Base-by-base conservation (phyloP, 1,140 invertebrate species). In the Vollenhovia emeryi region DNA sequence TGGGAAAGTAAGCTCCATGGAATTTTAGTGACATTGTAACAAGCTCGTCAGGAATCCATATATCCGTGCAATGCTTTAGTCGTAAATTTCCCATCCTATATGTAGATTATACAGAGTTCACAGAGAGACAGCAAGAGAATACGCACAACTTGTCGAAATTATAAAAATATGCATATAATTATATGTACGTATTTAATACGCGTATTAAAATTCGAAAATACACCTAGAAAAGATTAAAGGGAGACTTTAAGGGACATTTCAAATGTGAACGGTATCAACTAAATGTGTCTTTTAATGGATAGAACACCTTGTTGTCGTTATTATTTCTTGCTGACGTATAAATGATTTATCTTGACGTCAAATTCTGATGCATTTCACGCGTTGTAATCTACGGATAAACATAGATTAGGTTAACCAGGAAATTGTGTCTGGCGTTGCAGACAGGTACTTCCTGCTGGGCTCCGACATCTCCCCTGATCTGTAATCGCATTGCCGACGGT, bases 371-470 rank as follows among this genome's bases (percentile, higher is more conserved):
- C 64, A 75, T 84, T 86, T 86, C 80, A 75, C 52, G 69, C 48
- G 11, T 68, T 40, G 86, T 87, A 84, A 86, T 87, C 50, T 71
- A 33, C 43, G 24, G 68, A 74, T 87, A 87, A 84, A 86, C 78
- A 62, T 71, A 48, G 60, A 62, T 88, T 59, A 83, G 86, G 83
- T 84, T 87, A 87, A 86, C 86, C 89, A 86, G 89, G 88, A 92
- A 91, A 92, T 92, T 92, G 87, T 90, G 84, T 90, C 86, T 91
- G 84, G 60, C 80, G 60, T 86, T 83, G 73, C 82, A 88, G 89
- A 91, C 87, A 89, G 87, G 86, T 86, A 88, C 87, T 90, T 90
- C 88, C 89, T 82, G 68, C 62, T 71, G 75, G 64, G 80, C 64
- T 84, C 55, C 71, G 86, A 85, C 76, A 59, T 89, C 80, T 86